Evolutionary conservation across 1,140 invertebrate species (phyloP), one percentile per base, ranked within the genome.

Genomic region (Drosophila neocordata): DNA sequence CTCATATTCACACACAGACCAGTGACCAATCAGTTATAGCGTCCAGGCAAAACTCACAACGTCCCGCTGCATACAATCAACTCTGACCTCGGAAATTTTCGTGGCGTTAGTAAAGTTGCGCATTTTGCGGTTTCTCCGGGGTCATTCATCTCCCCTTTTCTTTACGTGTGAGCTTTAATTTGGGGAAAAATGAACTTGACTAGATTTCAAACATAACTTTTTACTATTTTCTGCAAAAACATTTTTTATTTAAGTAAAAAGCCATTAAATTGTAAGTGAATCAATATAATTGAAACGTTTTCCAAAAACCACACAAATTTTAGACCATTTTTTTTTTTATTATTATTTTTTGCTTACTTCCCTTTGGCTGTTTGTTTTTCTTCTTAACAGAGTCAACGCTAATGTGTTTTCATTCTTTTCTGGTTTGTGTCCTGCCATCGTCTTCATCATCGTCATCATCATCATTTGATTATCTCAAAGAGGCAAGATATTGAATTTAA

Each of bases 1-100:
- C 6, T 31, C 5, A 31, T 7, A 31, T 7, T 6, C 27, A 31
- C 6, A 37, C 24, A 64, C 72, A 56, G 38, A 57, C 69, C 56
- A 67, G 70, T 87, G 82, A 72, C 78, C 82, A 87, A 82, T 87
- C 83, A 72, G 82, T 88, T 87, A 87, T 87, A 74, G 51, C 18
- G 41, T 48, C 66, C 68, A 4, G 55, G 64, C 75, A 63, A 62
- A 59, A 53, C 69, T 59, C 66, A 27, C 34, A 60, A 65, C 67
- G 68, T 67, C 70, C 74, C 71, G 72, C 63, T 79, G 82, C 83
- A 87, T 87, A 88, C 82, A 87, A 76, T 87, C 74, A 87, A 87
- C 83, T 87, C 82, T 87, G 82, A 87, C 71, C 82, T 76, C 64
- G 75, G 68, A 82, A 75, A 69, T 60, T 41, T 64, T 61, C 60